These are phyloP conservation scores for Synanceia verrucosa DNA, from an alignment of 2,797 vertebrate species.

Conservation along the genomic window DNA sequence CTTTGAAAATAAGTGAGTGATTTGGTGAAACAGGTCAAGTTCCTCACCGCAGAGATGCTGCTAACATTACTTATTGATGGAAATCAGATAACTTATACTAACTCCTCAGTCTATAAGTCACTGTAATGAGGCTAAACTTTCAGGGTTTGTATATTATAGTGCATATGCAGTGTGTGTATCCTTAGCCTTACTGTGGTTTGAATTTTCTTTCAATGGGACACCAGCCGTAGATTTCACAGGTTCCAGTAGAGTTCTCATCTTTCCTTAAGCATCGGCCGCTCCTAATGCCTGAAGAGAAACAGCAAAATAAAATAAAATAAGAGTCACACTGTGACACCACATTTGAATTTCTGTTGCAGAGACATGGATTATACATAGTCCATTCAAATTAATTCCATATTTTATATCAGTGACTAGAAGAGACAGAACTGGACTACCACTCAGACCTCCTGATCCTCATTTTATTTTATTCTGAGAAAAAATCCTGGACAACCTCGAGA, in stretches of 20 bases:
- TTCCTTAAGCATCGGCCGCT: conserved; percentile 85
- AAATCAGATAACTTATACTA: no score
- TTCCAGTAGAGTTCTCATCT: conserved; percentile 70
- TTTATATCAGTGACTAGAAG: background rate
- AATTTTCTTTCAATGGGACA: conserved; percentile 86
- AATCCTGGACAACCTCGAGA: background rate
- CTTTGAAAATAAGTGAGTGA: background rate
- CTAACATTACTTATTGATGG: no score
- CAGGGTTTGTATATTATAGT: no score
- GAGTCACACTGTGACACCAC: background rate
- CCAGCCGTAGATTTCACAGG: conserved; percentile 93
- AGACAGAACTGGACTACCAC: background rate
- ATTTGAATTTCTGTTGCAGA: background rate
- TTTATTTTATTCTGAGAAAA: background rate
- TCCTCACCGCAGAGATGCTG: no score
- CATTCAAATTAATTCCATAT: background rate
- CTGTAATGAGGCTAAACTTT: no score
- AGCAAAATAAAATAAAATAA: background rate
- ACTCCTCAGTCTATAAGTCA: no score
- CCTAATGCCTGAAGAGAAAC: conserved; percentile 82
- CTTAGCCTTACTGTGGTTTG: conserved; percentile 70
- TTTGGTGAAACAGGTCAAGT: background rate
- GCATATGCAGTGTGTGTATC: no score
- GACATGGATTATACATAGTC: background rate
- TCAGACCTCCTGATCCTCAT: background rate